Conservation (phyloP, 2,113 vertebrate species). For the Plecturocebus donacophilus region DNA sequence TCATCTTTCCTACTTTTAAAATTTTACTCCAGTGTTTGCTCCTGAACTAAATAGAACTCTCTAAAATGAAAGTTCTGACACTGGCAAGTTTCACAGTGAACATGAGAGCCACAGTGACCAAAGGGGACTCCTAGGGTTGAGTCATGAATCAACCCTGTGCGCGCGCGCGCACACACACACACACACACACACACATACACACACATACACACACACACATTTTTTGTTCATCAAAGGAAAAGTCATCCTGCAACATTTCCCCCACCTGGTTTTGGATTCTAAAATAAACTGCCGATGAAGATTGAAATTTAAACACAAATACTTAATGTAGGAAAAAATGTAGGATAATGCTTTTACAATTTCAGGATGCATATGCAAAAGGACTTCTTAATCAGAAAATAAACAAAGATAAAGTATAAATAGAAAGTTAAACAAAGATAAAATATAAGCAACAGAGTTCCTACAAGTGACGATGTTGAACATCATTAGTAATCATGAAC, state of each 20-base stretch:
- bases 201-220: neutral
- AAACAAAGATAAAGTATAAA: neutral
- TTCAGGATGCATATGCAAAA: neutral
- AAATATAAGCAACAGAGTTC: neutral
- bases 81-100: neutral
- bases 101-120: neutral
- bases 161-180: accelerated
- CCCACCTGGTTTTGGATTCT: neutral
- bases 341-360: neutral
- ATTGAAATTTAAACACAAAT: neutral
- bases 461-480: neutral
- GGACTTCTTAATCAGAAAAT: neutral
- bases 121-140: neutral
- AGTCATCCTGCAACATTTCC: neutral
- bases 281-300: neutral
- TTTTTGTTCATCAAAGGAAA: neutral
- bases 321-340: neutral
- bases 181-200: too few species aligned
- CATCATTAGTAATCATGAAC: neutral
- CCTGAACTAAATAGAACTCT: neutral
- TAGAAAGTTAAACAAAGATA: neutral
- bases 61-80: neutral
- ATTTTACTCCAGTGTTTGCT: neutral
- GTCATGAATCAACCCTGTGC: neutral
- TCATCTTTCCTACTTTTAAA: neutral